phyloP scores from a whole-genome alignment of 1,140 invertebrate species.

The Sycobia sp. region DNA sequence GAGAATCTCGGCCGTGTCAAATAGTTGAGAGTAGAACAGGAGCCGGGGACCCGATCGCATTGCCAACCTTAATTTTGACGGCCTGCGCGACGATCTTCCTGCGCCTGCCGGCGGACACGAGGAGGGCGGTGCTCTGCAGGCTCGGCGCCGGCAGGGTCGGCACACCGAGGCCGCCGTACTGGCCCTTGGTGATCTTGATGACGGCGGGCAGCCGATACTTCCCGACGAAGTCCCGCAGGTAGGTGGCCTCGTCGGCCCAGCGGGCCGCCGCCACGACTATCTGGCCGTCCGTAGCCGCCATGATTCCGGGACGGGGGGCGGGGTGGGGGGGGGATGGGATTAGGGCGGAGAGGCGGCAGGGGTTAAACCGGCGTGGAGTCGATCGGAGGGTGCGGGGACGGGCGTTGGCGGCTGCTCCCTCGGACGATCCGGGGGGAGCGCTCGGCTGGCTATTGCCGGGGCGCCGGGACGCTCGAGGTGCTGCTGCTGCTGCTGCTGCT shows the following conservation, averaged over 20 bases:
- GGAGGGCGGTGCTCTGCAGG: constrained; percentile 80
- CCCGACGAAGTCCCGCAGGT: constrained; percentile 79
- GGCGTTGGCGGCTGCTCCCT: constrained; percentile 34
- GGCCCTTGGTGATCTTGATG: constrained; percentile 89
- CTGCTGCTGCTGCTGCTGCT: constrained; percentile 26
- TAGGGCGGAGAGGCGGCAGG: too few relatives aligned
- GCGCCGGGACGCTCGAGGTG: constrained; percentile 6
- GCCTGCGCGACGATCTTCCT: constrained; percentile 88
- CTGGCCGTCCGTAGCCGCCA: constrained; percentile 85
- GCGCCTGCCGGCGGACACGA: constrained; percentile 80
- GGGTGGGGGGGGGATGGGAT: too few relatives aligned
- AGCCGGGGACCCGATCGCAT: too few relatives aligned
- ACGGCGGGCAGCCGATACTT: constrained; percentile 82
- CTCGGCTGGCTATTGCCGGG: neutral
- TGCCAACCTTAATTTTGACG: constrained; percentile 77
- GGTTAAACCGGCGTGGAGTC: too few relatives aligned
- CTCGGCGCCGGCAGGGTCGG: constrained; percentile 83
- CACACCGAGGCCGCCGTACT: constrained; percentile 86
- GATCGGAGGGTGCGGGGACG: constrained; percentile 25
- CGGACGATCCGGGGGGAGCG: constrained; percentile 18
- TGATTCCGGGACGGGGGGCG: constrained; percentile 46
- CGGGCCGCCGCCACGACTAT: constrained; percentile 81
- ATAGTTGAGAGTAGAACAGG: too few relatives aligned
- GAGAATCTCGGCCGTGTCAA: too few relatives aligned
- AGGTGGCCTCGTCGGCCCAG: constrained; percentile 81